Percentiles rank a stretch among this genome's conserved stretches.
These are phyloP conservation scores for Distichodus sexfasciatus DNA, from an alignment of 2,797 vertebrate species.

Conservation along the genomic window DNA sequence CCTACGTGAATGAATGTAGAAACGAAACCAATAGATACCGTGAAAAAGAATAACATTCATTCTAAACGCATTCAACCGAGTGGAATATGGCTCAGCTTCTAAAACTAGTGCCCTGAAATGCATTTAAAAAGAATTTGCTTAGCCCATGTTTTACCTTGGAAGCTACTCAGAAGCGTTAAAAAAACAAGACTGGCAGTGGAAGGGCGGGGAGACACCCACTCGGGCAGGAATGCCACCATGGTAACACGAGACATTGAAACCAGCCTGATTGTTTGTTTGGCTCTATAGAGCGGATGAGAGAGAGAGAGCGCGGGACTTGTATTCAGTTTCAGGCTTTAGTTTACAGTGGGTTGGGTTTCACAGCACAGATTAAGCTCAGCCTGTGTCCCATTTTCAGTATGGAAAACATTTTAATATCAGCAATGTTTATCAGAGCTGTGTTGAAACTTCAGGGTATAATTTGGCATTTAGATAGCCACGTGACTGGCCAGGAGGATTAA, in stretches of 20 bases:
- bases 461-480: neutral
- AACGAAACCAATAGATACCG: too few relatives aligned
- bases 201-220: neutral
- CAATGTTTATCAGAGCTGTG: neutral
- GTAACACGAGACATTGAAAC: neutral
- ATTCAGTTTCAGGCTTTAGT: slow-evolving; percentile 1
- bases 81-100: neutral
- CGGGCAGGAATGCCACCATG: neutral
- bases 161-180: neutral
- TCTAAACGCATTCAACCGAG: neutral
- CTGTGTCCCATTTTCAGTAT: neutral
- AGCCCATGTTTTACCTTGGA: neutral
- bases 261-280: neutral
- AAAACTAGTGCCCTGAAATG: neutral
- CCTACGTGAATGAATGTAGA: slow-evolving; percentile 5
- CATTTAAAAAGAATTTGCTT: neutral
- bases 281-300: neutral
- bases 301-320: too few relatives aligned
- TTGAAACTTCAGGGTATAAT: neutral
- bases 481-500: neutral
- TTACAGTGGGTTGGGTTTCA: neutral
- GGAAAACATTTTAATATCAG: neutral
- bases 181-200: neutral
- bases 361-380: neutral
- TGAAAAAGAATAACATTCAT: neutral